Percentiles rank a stretch among this genome's conserved stretches.
These are phyloP conservation scores for Axinella damicornis DNA, from an alignment of 37 sponge, comb jelly and placozoan species.

Conservation along the genomic window DNA sequence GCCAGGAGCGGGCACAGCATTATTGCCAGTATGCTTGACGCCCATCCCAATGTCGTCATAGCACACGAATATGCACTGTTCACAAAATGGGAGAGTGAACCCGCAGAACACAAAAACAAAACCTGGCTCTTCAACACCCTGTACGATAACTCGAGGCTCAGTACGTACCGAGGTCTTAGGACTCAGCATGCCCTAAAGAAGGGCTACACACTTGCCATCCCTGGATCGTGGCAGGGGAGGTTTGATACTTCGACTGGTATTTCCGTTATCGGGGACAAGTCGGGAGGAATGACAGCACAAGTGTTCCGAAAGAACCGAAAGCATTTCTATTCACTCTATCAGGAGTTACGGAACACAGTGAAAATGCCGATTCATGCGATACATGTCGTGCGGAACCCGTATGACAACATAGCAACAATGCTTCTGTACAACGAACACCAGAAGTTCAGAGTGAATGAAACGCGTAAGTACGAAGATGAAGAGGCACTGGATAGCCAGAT, in stretches of 20 bases:
- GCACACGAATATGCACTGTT: slow-evolving; percentile 65
- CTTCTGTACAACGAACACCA: slow-evolving; percentile 40
- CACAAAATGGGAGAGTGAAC: background rate
- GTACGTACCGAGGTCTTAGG: slow-evolving; percentile 1
- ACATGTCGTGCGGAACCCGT: slow-evolving; percentile 72
- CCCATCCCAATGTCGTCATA: slow-evolving; percentile 74
- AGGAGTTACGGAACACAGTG: slow-evolving; percentile 19
- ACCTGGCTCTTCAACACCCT: slow-evolving; percentile 34
- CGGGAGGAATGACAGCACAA: slow-evolving; percentile 52
- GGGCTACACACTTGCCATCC: slow-evolving; percentile 51
- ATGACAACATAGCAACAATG: slow-evolving; percentile 79
- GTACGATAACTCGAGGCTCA: slow-evolving; percentile 20
- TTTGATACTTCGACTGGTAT: slow-evolving; percentile 21
- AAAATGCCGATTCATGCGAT: slow-evolving; percentile 35
- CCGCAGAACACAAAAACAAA: background rate
- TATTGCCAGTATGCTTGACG: slow-evolving; percentile 66
- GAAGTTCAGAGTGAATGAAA: slow-evolving; percentile 17
- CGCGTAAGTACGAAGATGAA: slow-evolving; percentile 10
- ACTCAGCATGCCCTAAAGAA: slow-evolving; percentile 11
- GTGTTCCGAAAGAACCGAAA: slow-evolving; percentile 17
- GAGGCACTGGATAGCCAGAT: slow-evolving; percentile 18
- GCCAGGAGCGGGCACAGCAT: slow-evolving; percentile 77
- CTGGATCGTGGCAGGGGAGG: slow-evolving; percentile 49
- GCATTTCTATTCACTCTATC: slow-evolving; percentile 3
- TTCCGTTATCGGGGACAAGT: slow-evolving; percentile 49